These are phyloP conservation scores for Timandra comae DNA, from an alignment of 2,888 invertebrate genomes.

Conservation along the genomic window DNA sequence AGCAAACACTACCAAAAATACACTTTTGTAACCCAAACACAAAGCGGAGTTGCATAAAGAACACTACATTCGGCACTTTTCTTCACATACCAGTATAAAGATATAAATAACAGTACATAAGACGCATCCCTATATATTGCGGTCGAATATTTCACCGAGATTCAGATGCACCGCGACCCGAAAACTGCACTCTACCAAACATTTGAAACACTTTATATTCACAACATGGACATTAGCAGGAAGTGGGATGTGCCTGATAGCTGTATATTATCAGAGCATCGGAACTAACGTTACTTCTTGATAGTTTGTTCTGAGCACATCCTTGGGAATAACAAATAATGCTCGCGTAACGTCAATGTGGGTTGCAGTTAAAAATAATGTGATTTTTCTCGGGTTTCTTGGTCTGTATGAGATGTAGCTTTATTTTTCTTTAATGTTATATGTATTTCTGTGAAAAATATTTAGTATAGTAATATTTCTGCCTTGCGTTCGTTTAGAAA, in stretches of 20 bases:
- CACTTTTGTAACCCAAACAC: too few species aligned
- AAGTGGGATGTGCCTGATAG: constrained; percentile 15
- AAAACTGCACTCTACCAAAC: constrained; percentile 17
- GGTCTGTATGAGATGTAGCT: too few species aligned
- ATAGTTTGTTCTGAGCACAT: constrained; percentile 9
- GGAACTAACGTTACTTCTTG: constrained; percentile 17
- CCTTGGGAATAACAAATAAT: too few species aligned
- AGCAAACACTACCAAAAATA: too few species aligned
- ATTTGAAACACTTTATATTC: constrained; percentile 23
- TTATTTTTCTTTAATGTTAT: too few species aligned
- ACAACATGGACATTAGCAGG: constrained; percentile 21
- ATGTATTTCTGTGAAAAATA: too few species aligned
- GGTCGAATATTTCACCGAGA: constrained; percentile 14
- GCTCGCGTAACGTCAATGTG: too few species aligned
- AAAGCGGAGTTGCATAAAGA: too few species aligned
- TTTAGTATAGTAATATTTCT: too few species aligned
- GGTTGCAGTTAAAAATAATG: too few species aligned
- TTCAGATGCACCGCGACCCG: constrained; percentile 1
- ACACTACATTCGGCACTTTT: not conserved
- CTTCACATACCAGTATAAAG: not conserved
- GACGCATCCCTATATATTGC: constrained; percentile 4
- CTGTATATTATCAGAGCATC: constrained; percentile 21
- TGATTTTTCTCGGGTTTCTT: too few species aligned
- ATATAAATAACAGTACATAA: constrained; percentile 1
- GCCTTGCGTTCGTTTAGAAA: too few species aligned